Evolutionary conservation across 2,888 invertebrate genomes (phyloP), one percentile per base, ranked within the genome.

Genomic region (Argyresthia goedartella): DNA sequence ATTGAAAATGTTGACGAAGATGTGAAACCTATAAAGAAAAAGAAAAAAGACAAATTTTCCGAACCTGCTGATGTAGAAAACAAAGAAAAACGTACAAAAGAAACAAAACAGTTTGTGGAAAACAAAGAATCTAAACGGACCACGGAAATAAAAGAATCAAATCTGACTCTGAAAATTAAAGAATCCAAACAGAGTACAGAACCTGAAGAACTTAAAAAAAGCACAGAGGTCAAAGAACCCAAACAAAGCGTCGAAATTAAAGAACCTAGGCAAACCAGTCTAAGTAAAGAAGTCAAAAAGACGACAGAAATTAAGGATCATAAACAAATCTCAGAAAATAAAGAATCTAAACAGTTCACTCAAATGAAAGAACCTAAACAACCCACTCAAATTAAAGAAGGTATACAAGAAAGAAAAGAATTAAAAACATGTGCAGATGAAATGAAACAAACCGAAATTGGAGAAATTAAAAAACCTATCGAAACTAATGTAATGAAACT

Each of bases 221-320:
- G 39, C 39, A 11, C 2, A 39, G 10, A 39, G 10, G 10, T 39
- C 10, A 39, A 39, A 4, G n/a, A n/a, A n/a, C 8, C 39, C 3
- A 11, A 39, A n/a, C n/a, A 39, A 8, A 39, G 39, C 9, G 8
- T 3, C 3, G 39, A 39, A 39, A 39, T n/a, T 1, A 39, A 39
- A 39, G 10, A 54, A 48, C 8, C 13, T n/a, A 50, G 49, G 47
- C 41, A 53, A 42, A n/a, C 25, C 15, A 51, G 43, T 39, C 39
- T 39, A 39, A 39, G n/a, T 3, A 39, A 39, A 39, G n/a, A 39
- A 39, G 4, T 8, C 8, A 39, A 39, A 39, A n/a, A 39, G 39
- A 39, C 39, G 2, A 11, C 8, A n/a, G 10, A 39, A 9, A 39
- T 25, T 25, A 60, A 61, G 56, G 16, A 60, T 62, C 58, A 59